phyloP scores from a whole-genome alignment of 2,888 invertebrate genomes.

The Anorthoa munda region DNA sequence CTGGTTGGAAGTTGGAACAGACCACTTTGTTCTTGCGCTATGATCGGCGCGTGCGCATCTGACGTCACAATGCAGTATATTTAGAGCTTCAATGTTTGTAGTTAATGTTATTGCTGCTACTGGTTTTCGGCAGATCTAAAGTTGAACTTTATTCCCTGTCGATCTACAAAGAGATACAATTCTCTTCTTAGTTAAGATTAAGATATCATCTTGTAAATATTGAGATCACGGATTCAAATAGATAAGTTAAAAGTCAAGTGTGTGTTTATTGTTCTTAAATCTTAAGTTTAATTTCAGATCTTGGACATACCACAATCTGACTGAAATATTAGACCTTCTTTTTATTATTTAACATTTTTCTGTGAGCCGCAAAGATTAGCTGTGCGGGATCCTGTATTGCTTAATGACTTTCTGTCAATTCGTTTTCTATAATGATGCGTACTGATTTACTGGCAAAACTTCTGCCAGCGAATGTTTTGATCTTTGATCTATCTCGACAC shows the following conservation, averaged over 20 bases:
- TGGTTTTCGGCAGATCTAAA: conserved; percentile 1
- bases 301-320: not conserved
- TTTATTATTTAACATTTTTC: not conserved
- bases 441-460: not conserved
- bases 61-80: conserved; percentile 34
- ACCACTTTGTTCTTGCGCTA: conserved; percentile 31
- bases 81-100: conserved; percentile 21
- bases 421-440: conserved; percentile 19
- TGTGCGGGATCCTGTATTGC: not conserved
- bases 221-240: not conserved
- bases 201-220: not conserved
- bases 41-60: conserved; percentile 16
- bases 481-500: not conserved
- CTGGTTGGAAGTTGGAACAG: conserved; percentile 3
- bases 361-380: not conserved
- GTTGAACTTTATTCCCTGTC: conserved; percentile 1
- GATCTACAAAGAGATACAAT: conserved; percentile 1
- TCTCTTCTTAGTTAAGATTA: not conserved
- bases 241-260: not conserved
- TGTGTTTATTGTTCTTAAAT: conserved; percentile 3
- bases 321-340: too few relatives aligned
- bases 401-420: conserved; percentile 25
- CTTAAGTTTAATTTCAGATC: not conserved
- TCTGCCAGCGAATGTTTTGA: conserved; percentile 21
- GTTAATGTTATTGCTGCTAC: not conserved